A percentile compares a stretch with the other conserved stretches of the same genome.
phyloP scores from a whole-genome alignment of 2,797 vertebrate species.

The Triplophysa bombifrons region DNA sequence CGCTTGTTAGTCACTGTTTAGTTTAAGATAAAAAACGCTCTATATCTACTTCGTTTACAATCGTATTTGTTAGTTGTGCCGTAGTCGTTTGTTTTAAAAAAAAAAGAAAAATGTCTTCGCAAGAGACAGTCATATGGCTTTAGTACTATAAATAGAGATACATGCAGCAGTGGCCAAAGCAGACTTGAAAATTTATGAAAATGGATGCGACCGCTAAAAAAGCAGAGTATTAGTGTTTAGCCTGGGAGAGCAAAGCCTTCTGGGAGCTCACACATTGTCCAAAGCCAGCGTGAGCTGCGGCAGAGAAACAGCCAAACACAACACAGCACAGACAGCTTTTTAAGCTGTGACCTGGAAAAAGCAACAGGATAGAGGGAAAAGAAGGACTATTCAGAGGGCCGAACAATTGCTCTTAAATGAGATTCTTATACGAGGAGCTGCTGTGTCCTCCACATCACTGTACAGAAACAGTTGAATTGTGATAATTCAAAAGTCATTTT shows the following conservation, averaged over 20 bases:
- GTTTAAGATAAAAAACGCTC: not conserved
- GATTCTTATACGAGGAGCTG: not conserved
- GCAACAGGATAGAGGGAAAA: conserved; percentile 20
- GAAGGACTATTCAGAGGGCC: conserved; percentile 5
- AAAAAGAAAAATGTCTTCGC: not conserved
- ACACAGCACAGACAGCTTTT: conserved; percentile 41
- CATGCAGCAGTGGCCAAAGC: conserved; percentile 15
- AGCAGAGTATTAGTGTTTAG: conserved; percentile 48
- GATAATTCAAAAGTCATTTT: too few relatives aligned
- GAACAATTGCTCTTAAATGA: conserved; percentile 19
- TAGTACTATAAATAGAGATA: conserved; percentile 34
- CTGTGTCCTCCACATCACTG: not conserved
- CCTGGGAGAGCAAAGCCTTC: conserved; percentile 47
- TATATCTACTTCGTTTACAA: not conserved
- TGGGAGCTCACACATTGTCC: conserved; percentile 52
- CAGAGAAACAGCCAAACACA: conserved; percentile 46
- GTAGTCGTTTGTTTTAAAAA: not conserved
- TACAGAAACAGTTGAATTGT: too few relatives aligned
- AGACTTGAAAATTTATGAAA: conserved; percentile 51
- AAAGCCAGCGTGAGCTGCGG: conserved; percentile 42
- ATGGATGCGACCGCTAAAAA: conserved; percentile 42
- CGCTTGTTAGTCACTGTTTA: not conserved
- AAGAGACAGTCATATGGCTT: not conserved
- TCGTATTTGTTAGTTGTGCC: not conserved
- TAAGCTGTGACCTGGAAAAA: conserved; percentile 41